Evolutionary conservation across 1,140 invertebrate species (phyloP), one percentile per base, ranked within the genome.

Genomic region (Riptortus pedestris): DNA sequence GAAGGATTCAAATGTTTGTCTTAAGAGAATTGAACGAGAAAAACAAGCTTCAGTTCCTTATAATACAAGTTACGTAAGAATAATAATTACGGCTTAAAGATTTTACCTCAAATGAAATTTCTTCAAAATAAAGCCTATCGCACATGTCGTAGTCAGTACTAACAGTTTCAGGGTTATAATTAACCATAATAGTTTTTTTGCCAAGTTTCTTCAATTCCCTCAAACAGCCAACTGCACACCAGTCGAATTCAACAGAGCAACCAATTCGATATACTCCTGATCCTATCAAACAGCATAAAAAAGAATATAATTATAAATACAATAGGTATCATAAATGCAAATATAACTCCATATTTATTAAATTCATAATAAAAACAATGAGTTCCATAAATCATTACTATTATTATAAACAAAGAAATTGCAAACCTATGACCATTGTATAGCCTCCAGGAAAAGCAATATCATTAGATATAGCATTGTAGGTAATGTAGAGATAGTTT

Each of bases 91-190:
- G n/a, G n/a, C n/a, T n/a, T n/a, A n/a, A n/a, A n/a, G n/a, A n/a
- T 27, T 67, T 67, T 73, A 83, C 83, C 79, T 99, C 97, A 77
- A 98, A 98, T 3, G 95, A 96, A 63, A 99, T 97, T 80, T 99
- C 97, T 78, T 99, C 97, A 75, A 99, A 99, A 73, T 99, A 99
- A 16, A 99, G 75, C 45, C 94, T 79, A 74, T 99, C 94, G 72
- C 94, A 97, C 90, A 99, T 97, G 70, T 99, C 97, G 71, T 99
- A 99, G 76, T 99, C 97, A 4, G 97, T 99, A 72, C 92, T 96
- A 0, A 99, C 97, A 0, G 97, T 99, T 78, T 99, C 97, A 0
- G 97, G 97, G 78, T 99, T 99, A 72, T 94, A 99, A 74, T 99
- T 99, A 0, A 99, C 84, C 95, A 99, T 99, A n/a, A 99, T 93